Evolutionary conservation across 1,140 invertebrate genomes (phyloP), one percentile per base, ranked within the genome.

Genomic region (Phthorimaea operculella): DNA sequence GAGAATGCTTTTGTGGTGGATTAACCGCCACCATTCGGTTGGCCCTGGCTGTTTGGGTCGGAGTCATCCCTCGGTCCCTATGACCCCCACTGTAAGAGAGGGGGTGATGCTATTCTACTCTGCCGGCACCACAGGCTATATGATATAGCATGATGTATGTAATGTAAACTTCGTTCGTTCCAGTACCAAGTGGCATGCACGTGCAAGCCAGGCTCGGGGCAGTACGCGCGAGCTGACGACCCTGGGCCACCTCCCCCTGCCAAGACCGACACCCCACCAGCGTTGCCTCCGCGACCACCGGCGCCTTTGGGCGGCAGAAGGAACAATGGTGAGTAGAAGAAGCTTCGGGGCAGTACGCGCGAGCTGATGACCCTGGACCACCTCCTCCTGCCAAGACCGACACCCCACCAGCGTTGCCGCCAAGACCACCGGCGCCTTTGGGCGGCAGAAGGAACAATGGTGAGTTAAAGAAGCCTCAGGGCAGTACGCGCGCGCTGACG

Each of bases 121-220:
- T n/a, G n/a, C n/a, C n/a, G n/a, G n/a, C n/a, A n/a, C n/a, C n/a
- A n/a, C n/a, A n/a, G n/a, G n/a, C n/a, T n/a, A n/a, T n/a, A n/a
- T n/a, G n/a, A n/a, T n/a, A n/a, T n/a, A n/a, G n/a, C n/a, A n/a
- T n/a, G n/a, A n/a, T n/a, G n/a, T n/a, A n/a, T n/a, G n/a, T n/a
- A n/a, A n/a, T n/a, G n/a, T n/a, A n/a, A n/a, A n/a, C n/a, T n/a
- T n/a, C n/a, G n/a, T n/a, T n/a, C n/a, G n/a, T n/a, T 80, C 4
- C 75, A 86, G 84, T 85, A 86, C 52, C 84, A 86, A 72, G 84
- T 85, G 50, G 82, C 84, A 6, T 86, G 84, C 57, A 82, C 77
- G 18, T 86, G 84, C 63, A 81, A 81, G 60, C 79, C 72, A 9
- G 60, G 71, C 12, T 79, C 70, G 7, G 81, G 69, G 4, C 81